Evolutionary conservation across 2,797 vertebrate genomes (phyloP).

Genomic region (Myotis findleyi): DNA sequence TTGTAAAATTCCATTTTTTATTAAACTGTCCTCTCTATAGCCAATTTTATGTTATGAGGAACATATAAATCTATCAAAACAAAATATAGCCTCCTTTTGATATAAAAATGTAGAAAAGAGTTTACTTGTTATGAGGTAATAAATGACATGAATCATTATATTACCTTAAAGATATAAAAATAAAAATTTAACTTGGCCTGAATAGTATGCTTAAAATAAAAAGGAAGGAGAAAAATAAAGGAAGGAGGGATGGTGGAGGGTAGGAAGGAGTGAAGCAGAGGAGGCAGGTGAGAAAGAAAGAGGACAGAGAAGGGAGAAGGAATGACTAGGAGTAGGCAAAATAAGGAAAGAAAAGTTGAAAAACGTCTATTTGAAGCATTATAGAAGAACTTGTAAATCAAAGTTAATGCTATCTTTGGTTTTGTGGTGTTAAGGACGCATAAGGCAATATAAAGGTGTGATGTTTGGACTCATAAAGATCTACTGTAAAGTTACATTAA

Average conservation of each 20-base stretch:
- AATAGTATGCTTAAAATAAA: not conserved
- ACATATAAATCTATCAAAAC: not conserved
- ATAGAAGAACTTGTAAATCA: not conserved
- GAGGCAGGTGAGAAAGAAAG: not conserved
- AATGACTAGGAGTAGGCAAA: not conserved
- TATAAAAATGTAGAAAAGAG: not conserved
- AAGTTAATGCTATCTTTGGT: not conserved
- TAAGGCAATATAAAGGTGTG: not conserved
- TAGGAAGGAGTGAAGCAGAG: not conserved
- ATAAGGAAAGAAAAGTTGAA: not conserved
- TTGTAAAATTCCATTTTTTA: not conserved
- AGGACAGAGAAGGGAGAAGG: not conserved
- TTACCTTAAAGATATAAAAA: not conserved
- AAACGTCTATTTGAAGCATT: not conserved
- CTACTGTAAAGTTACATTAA: slow-evolving; percentile 62
- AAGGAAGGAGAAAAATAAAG: not conserved
- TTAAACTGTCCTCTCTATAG: not conserved
- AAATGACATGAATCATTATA: not conserved
- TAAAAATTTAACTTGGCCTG: not conserved
- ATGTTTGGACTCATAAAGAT: slow-evolving; percentile 41
- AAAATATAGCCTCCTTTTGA: not conserved
- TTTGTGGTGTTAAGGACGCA: slow-evolving; percentile 39
- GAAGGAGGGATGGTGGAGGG: too few species aligned
- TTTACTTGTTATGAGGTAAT: not conserved
- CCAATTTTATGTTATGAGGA: not conserved